A percentile compares a stretch with the other conserved stretches of the same genome.
These are phyloP conservation scores for Poeciliopsis prolifica DNA, from an alignment of 2,113 vertebrate genomes.

Conservation along the genomic window DNA sequence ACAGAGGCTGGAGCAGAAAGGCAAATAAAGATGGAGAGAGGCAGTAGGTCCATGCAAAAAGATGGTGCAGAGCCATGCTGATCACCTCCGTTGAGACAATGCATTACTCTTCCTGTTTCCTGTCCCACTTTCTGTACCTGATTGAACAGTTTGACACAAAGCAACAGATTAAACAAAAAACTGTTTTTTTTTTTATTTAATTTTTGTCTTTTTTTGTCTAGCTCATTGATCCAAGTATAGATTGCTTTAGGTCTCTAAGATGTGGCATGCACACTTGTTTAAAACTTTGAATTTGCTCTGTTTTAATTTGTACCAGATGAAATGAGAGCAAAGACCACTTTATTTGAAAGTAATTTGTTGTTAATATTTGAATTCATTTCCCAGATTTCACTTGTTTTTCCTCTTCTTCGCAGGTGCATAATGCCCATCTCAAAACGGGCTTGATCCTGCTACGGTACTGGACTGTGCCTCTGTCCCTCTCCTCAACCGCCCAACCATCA, in stretches of 20 bases:
- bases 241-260: constrained; percentile 34
- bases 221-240: constrained; percentile 54
- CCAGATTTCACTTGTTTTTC: constrained; percentile 31
- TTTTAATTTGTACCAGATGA: constrained; percentile 36
- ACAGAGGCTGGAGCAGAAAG: constrained; percentile 63
- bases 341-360: constrained; percentile 5
- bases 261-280: constrained; percentile 43
- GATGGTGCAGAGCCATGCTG: constrained; percentile 65
- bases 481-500: constrained; percentile 63
- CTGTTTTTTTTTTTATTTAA: constrained; percentile 29
- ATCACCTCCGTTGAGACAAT: constrained; percentile 69
- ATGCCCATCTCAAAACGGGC: constrained; percentile 70
- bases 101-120: constrained; percentile 52
- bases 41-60: constrained; percentile 62
- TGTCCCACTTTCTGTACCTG: constrained; percentile 33
- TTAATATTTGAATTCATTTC: constrained; percentile 9
- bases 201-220: neutral
- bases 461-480: constrained; percentile 63
- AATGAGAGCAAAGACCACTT: constrained; percentile 15
- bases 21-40: constrained; percentile 41
- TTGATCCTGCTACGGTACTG: constrained; percentile 73
- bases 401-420: constrained; percentile 42
- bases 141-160: constrained; percentile 4
- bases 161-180: too few species aligned
- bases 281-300: constrained; percentile 39